Evolutionary conservation across 2,113 vertebrate species (phyloP).

Genomic region (Tamias sibiricus): DNA sequence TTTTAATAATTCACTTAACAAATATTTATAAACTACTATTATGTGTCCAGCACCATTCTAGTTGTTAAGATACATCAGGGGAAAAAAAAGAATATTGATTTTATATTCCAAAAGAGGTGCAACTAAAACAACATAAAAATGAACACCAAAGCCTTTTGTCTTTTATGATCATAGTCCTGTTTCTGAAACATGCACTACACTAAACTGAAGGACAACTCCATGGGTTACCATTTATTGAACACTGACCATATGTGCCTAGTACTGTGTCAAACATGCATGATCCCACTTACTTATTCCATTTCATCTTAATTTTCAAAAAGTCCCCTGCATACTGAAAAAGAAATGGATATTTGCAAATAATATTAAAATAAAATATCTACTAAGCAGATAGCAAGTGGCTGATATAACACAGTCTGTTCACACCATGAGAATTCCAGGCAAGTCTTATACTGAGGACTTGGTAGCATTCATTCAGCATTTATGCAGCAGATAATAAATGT

Average conservation of each 20-base stretch:
- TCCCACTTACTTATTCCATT: neutral
- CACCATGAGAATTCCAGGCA: neutral
- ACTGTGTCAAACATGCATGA: neutral
- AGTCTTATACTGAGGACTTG: neutral
- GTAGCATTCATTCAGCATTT: neutral
- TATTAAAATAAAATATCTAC: neutral
- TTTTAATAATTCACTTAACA: neutral
- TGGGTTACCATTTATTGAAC: neutral
- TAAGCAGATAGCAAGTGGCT: neutral
- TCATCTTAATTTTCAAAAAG: constrained; percentile 25
- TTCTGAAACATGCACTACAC: neutral
- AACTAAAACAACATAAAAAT: neutral
- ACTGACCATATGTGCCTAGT: neutral
- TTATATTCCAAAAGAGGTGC: neutral
- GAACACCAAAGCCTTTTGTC: neutral
- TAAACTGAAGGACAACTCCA: neutral
- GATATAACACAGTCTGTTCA: neutral
- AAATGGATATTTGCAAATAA: constrained; percentile 27
- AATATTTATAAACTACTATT: neutral
- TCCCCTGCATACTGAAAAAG: neutral
- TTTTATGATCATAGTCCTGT: neutral
- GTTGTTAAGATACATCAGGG: neutral
- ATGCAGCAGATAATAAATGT: constrained; percentile 10
- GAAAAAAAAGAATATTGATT: neutral
- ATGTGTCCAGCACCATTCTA: neutral